These are phyloP conservation scores for Trematomus loennbergii DNA, from an alignment of 2,113 vertebrate genomes.

Conservation along the genomic window DNA sequence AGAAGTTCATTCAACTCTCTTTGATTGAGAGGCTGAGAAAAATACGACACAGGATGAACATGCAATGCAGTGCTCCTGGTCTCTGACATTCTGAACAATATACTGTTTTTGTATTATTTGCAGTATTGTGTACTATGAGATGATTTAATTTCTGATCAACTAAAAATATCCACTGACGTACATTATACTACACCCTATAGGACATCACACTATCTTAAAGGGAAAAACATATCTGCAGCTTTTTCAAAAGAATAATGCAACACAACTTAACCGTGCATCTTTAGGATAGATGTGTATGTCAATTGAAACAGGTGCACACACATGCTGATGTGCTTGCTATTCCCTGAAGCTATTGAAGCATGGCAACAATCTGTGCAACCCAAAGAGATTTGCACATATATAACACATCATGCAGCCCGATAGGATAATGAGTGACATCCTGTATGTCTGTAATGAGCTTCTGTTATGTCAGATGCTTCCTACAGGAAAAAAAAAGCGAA, in stretches of 20 bases:
- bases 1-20: conserved; percentile 70
- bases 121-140: neutral
- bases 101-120: neutral
- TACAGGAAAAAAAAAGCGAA: conserved; percentile 10
- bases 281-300: neutral
- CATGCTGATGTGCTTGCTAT: neutral
- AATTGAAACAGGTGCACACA: neutral
- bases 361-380: conserved; percentile 13
- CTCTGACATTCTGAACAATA: conserved; percentile 19
- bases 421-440: conserved; percentile 27
- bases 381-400: conserved; percentile 4
- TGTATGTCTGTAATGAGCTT: conserved; percentile 32
- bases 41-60: conserved; percentile 30
- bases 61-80: conserved; percentile 18
- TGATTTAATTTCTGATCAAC: conserved; percentile 29
- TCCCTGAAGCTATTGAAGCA: neutral
- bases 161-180: conserved; percentile 30
- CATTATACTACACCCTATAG: conserved; percentile 25
- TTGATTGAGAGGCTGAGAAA: conserved; percentile 63
- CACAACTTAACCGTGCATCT: conserved; percentile 12
- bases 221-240: conserved; percentile 2
- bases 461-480: conserved; percentile 29
- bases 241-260: neutral
- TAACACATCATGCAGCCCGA: neutral
- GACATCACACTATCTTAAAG: no score